Percentiles rank a stretch among this genome's conserved stretches.
Evolutionary conservation across 2,888 invertebrate species (phyloP).

Genomic region (Nomada hirtipes): DNA sequence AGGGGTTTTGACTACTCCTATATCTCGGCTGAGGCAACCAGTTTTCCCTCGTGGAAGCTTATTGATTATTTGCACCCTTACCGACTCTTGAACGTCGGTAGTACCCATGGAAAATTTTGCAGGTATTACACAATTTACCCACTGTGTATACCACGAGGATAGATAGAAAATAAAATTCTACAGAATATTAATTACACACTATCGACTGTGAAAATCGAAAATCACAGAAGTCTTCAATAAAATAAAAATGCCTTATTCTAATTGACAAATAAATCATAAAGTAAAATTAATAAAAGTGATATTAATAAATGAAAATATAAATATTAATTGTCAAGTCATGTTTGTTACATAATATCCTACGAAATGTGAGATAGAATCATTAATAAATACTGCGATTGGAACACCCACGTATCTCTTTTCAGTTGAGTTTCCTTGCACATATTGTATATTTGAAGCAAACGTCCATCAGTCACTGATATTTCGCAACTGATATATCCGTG

Average conservation of each 20-base stretch:
- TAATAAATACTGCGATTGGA: background rate
- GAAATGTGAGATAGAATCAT: too few relatives aligned
- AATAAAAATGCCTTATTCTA: too few relatives aligned
- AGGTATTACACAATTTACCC: background rate
- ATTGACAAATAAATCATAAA: too few relatives aligned
- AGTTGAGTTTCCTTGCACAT: background rate
- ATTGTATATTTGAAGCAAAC: background rate
- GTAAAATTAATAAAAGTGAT: too few relatives aligned
- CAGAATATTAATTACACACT: background rate
- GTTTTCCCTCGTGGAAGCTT: background rate
- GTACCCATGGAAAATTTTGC: background rate
- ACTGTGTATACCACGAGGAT: background rate
- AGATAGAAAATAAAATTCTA: background rate
- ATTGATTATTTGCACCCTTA: slow-evolving; percentile 21
- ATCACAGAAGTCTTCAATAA: too few relatives aligned
- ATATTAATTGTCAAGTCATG: too few relatives aligned
- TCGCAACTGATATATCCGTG: background rate
- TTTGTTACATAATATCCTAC: too few relatives aligned
- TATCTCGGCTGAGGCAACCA: background rate
- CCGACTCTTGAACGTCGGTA: slow-evolving; percentile 24
- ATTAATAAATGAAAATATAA: too few relatives aligned
- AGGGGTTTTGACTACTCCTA: too few relatives aligned
- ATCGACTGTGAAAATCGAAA: background rate
- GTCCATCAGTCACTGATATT: background rate
- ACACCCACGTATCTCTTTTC: background rate